Base-by-base conservation (phyloP, 2,113 vertebrate species). In the Nerophis lumbriciformis region DNA sequence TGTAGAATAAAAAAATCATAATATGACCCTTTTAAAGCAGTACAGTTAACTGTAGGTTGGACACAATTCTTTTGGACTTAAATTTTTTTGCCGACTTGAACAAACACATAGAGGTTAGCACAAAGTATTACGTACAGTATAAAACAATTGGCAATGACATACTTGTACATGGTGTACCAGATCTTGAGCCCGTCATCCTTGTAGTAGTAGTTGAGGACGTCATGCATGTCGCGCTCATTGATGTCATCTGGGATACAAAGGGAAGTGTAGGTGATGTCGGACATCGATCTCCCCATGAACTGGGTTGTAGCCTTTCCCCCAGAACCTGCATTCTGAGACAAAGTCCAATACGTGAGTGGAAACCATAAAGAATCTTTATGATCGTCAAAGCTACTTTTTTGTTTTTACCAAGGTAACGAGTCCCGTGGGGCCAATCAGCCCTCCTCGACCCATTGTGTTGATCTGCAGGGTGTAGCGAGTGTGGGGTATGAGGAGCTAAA, bases 201-300 rank as follows among this genome's bases (percentile, higher is more conserved):
- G 84, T 93, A 92, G 71, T 82, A 80, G 77, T 85, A 92, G 73
- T 91, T 88, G 7, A 87, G 90, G 11, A 92, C 65, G 9, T 0
- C 6, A 21, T 73, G 21, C 14, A 83, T 5, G 1, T 69, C 89
- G 0, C 92, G 86, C n/a, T 84, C 86, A 45, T 69, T 57, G 1
- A 93, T 83, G 60, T 90, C 84, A 0, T 92, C 91, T 7, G 87
- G 88, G 6, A 94, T 73, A 75, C 91, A 93, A 72, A 92, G 87
- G 55, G 88, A 80, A 9, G 78, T 86, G 85, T 92, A 92, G 66
- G 88, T 91, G 4, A 83, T 0, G 3, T 65, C 53, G 11, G 66
- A 63, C 68, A 78, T 5, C 0, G 79, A 77, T 57, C 64, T 76
- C 63, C 15, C 57, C 73, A 88, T 66, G 56, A 87, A 21, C 1